Evolutionary conservation across 2,113 vertebrate genomes (phyloP), one percentile per base, ranked within the genome.

Genomic region (Natator depressus): DNA sequence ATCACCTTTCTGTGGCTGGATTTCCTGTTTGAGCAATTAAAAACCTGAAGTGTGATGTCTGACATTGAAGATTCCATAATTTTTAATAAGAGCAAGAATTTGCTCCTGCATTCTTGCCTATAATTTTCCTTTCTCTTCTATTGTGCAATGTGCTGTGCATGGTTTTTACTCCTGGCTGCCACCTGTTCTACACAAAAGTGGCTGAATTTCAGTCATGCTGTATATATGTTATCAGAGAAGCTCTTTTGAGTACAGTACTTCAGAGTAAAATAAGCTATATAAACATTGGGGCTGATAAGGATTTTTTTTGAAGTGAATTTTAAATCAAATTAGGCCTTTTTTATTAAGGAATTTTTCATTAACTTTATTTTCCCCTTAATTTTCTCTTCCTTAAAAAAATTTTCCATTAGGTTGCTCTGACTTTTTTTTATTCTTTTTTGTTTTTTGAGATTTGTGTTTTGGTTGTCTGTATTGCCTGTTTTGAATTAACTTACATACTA

Each of bases 261-360:
- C n/a, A 62, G 8, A 38, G 20, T 38, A 38, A 38, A 72, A 38
- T 38, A 31, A 6, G 17, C 35, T 19, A 20, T 69, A 17, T 69
- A 69, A 69, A 69, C 2, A 12, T 0, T 46, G 84, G 17, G 14
- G 4, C 49, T 83, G n/a, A 3, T 85, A 19, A 5, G n/a, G 65
- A 50, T 94, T 94, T 95, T 95, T 42, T 85, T 22, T 84, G 49
- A 84, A 69, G 6, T 12, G 72, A 12, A 91, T 62, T 62, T 14
- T 13, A 62, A 62, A 12, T 62, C 11, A 19, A 17, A 29, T 62
- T 62, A 62, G 22, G 57, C 57, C 27, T 27, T 29, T 62, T 59
- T 59, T 53, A 49, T 49, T 49, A 29, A 62, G 29, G 27, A 5
- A 62, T 29, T 62, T 62, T 62, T 62, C 57, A 62, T 62, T 62